Evolutionary conservation across 2,113 vertebrate genomes (phyloP).

Genomic region (Pelecanoides urinatrix): DNA sequence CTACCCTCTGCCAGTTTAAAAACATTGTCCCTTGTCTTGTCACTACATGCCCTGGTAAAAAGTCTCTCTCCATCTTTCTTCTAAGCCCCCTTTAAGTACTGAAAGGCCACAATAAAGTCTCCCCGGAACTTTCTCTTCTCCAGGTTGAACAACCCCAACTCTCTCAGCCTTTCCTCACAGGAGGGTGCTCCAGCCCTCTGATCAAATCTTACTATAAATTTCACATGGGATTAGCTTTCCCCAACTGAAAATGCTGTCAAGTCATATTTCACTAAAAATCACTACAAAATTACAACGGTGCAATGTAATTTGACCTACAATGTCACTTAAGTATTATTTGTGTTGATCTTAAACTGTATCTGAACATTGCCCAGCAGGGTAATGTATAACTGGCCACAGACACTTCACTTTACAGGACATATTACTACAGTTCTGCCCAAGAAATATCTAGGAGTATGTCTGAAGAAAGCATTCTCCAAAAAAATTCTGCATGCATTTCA

Average conservation of each 20-base stretch:
- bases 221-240: background rate
- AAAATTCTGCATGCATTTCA: background rate
- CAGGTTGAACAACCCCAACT: background rate
- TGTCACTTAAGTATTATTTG: background rate
- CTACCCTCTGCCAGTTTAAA: background rate
- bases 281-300: background rate
- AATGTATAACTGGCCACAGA: background rate
- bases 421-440: background rate
- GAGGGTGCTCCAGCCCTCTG: background rate
- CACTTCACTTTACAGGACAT: background rate
- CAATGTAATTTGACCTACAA: background rate
- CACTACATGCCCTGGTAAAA: background rate
- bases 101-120: background rate
- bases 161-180: background rate
- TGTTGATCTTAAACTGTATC: background rate
- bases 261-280: background rate
- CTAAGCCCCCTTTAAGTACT: background rate
- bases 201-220: background rate
- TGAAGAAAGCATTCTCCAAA: background rate
- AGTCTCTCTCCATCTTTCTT: background rate
- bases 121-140: accelerated
- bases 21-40: accelerated
- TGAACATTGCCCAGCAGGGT: background rate
- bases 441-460: background rate
- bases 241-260: background rate